Evolutionary conservation across 2,797 vertebrate genomes (phyloP), one percentile per base, ranked within the genome.

Genomic region (Anguilla megastoma): DNA sequence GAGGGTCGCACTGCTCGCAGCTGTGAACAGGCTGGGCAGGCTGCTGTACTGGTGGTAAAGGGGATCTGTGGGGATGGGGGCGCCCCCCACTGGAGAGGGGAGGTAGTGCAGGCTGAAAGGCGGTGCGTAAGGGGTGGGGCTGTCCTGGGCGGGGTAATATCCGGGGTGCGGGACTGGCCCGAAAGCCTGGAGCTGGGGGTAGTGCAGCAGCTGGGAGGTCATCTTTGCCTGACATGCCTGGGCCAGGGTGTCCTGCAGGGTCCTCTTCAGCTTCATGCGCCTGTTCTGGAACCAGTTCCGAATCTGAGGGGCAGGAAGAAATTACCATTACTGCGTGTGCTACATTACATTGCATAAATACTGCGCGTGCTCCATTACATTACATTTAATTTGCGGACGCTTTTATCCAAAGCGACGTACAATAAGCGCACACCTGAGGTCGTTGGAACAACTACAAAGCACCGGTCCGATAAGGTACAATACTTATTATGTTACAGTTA

Each of bases 251-350:
- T 97, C 95, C 93, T 97, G 96, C 63, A 96, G 92, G 0, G 95
- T 94, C 84, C 96, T 86, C 93, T 97, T 97, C 89, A 96, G 93
- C 93, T 96, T 97, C 96, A 97, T 97, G 6, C 96, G 92, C 27
- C 96, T 76, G 94, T 97, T 97, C 94, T 97, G 96, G 87, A 97
- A 97, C 96, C 96, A 97, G 94, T 96, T 96, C 71, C 96, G 92
- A 91, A 97, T 95, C 96, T 97, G 88, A n/a, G 3, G 9, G 82
- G 2, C 80, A 24, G 24, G 12, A 30, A 14, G 33, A 21, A 14
- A 2, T 76, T 30, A 76, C 3, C 33, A 48, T 66, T 85, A 24
- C 1, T 45, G 7, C 18, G 10, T 24, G 16, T 18, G 14, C 2
- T 36, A 36, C 36, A 36, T 36, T 36, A 36, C 36, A 36, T 36